Evolutionary conservation across 2,888 invertebrate genomes (phyloP), one percentile per base, ranked within the genome.

Genomic region (Agrenia bidenticulata): DNA sequence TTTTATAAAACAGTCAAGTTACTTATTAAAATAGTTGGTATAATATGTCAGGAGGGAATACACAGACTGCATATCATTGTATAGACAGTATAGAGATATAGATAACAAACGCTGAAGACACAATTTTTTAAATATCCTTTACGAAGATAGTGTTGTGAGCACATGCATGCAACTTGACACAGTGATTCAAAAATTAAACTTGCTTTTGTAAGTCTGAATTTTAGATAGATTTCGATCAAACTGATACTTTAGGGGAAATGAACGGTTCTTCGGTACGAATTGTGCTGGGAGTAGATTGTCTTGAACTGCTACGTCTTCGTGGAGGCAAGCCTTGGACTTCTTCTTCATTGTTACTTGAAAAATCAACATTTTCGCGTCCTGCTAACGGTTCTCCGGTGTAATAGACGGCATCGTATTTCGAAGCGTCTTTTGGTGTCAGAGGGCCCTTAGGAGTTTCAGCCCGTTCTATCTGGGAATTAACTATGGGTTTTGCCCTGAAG

Each of bases 381-480:
- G 86, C 83, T 73, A 93, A 81, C 59, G 93, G 93, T 81, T 94
- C 93, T 78, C 91, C 84, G 11, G 93, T 94, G 74, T 88, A 85
- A 80, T 94, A 94, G 59, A 87, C 87, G 80, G 86, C 88, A 78
- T 93, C 92, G 79, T 92, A 93, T 74, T 84, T 86, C 9, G 17
- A 45, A 27, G 19, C 39, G 41, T n/a, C 49, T n/a, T 26, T 27
- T 23, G 63, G 50, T 1, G 67, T 21, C 13, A 19, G 49, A 24
- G 59, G 23, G n/a, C 21, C 21, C 19, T 41, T 41, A 2, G 15
- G 5, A 5, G 9, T 42, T 15, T 24, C 17, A 1, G 15, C 24
- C 15, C 5, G 2, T 21, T 7, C n/a, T n/a, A 4, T 2, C 5
- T 15, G n/a, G 4, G 45, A 45, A 4, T 15, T 45, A 23, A 4